A percentile compares a stretch with the other conserved stretches of the same genome.
Evolutionary conservation across 92 coral and sea anemone genomes (phyloP).

Genomic region (Heliopora coerulea): DNA sequence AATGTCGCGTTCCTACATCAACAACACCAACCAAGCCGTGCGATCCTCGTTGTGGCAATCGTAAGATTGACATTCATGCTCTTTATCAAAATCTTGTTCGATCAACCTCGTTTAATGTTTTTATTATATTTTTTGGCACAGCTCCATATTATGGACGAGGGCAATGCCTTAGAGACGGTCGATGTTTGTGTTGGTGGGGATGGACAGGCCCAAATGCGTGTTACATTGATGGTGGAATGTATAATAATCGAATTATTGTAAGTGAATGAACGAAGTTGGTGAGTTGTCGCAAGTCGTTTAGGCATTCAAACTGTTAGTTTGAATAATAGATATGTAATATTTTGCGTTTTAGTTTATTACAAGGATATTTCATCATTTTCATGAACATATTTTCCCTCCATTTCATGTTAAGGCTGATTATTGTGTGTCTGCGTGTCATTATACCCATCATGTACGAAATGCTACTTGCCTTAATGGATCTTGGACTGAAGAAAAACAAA

Average conservation of each 20-base stretch:
- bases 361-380: no score
- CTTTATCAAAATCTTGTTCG: neutral
- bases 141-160: constrained; percentile 57
- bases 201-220: constrained; percentile 79
- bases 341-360: no score
- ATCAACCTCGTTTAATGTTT: neutral
- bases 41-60: constrained; percentile 29
- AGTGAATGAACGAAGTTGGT: constrained; percentile 25
- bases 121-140: neutral
- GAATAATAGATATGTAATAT: no score
- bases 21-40: neutral
- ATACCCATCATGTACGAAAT: constrained; percentile 61
- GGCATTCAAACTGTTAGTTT: no score
- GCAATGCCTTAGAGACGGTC: constrained; percentile 60
- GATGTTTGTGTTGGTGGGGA: constrained; percentile 93
- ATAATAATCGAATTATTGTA: constrained; percentile 68
- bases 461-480: constrained; percentile 53
- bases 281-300: no score
- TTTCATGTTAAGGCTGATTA: constrained; percentile 89
- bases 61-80: constrained; percentile 5
- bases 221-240: constrained; percentile 52
- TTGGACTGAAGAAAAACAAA: constrained; percentile 6
- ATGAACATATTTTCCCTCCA: no score
- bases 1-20: constrained; percentile 21
- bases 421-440: constrained; percentile 71